A percentile compares a stretch with the other conserved stretches of the same genome.
These are phyloP conservation scores for Spialia ferax DNA, from an alignment of 2,888 invertebrate genomes.

Conservation along the genomic window DNA sequence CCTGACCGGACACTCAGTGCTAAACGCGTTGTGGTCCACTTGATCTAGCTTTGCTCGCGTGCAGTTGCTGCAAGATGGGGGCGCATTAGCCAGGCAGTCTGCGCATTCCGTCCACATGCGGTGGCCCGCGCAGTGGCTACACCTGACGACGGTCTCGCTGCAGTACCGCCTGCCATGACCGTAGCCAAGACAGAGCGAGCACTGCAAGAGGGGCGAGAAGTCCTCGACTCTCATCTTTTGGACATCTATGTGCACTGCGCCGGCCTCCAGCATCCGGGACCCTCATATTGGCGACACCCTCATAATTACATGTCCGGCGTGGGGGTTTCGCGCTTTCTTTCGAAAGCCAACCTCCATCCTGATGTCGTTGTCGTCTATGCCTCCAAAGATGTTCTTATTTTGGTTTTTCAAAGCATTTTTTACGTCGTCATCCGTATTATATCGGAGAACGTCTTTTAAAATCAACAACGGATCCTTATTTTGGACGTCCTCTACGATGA, in stretches of 20 bases:
- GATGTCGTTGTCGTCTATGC: neutral
- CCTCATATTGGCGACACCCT: neutral
- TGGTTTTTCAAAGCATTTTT: neutral
- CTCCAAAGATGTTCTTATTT: neutral
- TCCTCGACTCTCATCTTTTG: neutral
- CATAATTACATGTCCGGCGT: neutral
- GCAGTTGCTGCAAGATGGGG: neutral
- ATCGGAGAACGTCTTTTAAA: neutral
- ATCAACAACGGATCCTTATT: neutral
- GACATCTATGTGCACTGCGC: neutral
- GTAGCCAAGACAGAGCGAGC: neutral
- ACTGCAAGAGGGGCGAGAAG: neutral
- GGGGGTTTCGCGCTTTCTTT: neutral
- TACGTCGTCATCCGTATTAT: neutral
- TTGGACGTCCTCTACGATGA: neutral
- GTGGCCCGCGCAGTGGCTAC: neutral
- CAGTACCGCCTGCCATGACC: neutral
- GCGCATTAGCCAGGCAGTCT: neutral
- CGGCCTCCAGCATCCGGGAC: neutral
- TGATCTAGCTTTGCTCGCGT: neutral
- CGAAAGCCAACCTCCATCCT: neutral
- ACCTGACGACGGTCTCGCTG: neutral
- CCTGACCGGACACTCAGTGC: constrained; percentile 9
- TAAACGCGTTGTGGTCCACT: neutral
- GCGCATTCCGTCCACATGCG: neutral